Evolutionary conservation across 2,113 vertebrate species (phyloP), one percentile per base, ranked within the genome.

Genomic region (Nibea albiflora): DNA sequence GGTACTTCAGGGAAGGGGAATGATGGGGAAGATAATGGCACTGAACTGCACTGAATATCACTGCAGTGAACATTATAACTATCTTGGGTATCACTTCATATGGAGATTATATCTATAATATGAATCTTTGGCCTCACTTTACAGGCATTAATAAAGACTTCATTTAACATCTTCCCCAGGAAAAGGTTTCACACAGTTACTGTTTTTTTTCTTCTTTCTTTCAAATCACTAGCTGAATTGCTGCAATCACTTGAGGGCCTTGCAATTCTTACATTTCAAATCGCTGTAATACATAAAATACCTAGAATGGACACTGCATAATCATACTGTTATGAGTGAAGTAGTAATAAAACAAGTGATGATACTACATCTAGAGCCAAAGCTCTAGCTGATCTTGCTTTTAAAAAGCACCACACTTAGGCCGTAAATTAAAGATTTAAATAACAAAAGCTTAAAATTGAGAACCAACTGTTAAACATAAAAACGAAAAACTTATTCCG

Each of bases 11-110:
- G 60, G 78, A 60, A 58, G 44, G 31, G 65, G 78, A 74, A 79
- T 81, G 84, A 91, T 88, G 81, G 66, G 65, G 31, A 76, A 50
- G 88, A 87, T 92, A 90, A 92, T 89, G 65, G 46, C 56, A 31
- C 58, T 61, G 72, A 82, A 71, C 63, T 76, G 17, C 65, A 74
- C 57, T 53, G 67, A 76, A 73, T 53, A 57, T 63, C 39, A 54
- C 52, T 60, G 76, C 75, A 60, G n/a, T 46, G 58, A 82, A 80
- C 78, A 58, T 75, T 73, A 74, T 24, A 76, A 86, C 77, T 57
- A 84, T 87, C 84, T 87, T 4, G 56, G 70, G 47, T 61, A 90
- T 70, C 75, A 85, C 81, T 80, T 91, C 68, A 85, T 74, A 64
- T 52, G 66, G 80, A 86, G 44, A 90, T 84, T 79, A 58, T 80